Evolutionary conservation across 1,140 invertebrate genomes (phyloP), one percentile per base, ranked within the genome.

Genomic region (Dendrolimus kikuchii): DNA sequence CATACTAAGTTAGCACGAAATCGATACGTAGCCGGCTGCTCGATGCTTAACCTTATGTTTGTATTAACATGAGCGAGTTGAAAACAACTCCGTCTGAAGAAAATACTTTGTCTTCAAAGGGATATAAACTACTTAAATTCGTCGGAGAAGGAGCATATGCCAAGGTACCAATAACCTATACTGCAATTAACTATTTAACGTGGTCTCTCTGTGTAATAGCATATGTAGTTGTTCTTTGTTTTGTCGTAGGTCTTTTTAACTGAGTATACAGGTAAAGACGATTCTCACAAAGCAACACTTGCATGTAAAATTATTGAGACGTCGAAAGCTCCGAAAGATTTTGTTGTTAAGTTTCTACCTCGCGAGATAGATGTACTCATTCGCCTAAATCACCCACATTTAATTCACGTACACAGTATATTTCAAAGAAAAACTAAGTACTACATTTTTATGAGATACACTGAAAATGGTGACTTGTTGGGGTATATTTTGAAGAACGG

Each of bases 291-390:
- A 69, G 53, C 68, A 7, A 67, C 69, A 37, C 74, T 86, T 10
- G 92, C 92, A 2, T 93, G 92, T 66, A 95, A 95, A 86, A 89
- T 95, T 3, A 93, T 95, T 38, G 92, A 95, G 72, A 91, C 90
- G 5, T 80, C 85, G 2, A 91, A 90, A 62, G 92, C 93, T 2
- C 91, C 93, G 2, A 90, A 90, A 70, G 92, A 95, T 69, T 94
- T 94, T 60, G 89, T 93, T 5, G 76, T 90, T 9, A 93, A 94
- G 75, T 95, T 95, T 77, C 81, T 95, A 49, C 93, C 93, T 0
- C 83, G 94, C 23, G 94, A 95, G 84, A 88, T 95, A 23, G 90
- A 93, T 40, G 90, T 94, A 36, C 79, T 93, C 5, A 79, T 90
- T 5, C 90, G 91, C 60, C 61, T 95, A 1, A 91, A 92, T 65